A percentile compares a stretch with the other conserved stretches of the same genome.
phyloP scores from a whole-genome alignment of 2,113 vertebrate species.

The Tachysurus vachellii region DNA sequence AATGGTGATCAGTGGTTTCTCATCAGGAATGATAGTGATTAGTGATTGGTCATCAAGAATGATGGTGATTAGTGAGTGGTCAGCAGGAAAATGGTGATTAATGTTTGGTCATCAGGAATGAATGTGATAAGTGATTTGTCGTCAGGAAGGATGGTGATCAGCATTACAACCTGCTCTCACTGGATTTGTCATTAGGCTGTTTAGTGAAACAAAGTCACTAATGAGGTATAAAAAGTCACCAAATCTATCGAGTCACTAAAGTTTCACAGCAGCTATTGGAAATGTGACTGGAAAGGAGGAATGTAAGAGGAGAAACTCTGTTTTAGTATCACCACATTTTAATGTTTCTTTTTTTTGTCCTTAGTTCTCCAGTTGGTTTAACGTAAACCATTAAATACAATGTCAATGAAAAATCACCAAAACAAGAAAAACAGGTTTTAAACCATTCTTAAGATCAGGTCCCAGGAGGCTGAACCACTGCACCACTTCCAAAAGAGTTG shows the following conservation, averaged over 20 bases:
- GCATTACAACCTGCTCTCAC: background rate
- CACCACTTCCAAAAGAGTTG: background rate
- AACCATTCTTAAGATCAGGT: background rate
- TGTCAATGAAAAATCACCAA: slow-evolving; percentile 15
- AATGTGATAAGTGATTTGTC: background rate
- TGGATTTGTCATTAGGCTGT: background rate
- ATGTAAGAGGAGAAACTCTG: background rate
- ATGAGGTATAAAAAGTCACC: background rate
- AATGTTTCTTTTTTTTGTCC: slow-evolving; percentile 34
- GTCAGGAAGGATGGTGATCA: background rate
- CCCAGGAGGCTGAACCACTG: background rate
- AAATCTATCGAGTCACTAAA: background rate
- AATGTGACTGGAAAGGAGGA: background rate
- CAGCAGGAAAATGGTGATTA: background rate
- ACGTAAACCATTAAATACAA: slow-evolving; percentile 38
- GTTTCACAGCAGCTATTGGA: background rate
- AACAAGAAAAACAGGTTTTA: background rate
- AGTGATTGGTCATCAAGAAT: background rate
- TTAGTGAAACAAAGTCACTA: background rate
- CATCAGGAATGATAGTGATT: background rate
- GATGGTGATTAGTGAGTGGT: background rate
- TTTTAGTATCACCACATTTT: slow-evolving; percentile 28
- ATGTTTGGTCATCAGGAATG: background rate
- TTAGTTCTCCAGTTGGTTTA: slow-evolving; percentile 44
- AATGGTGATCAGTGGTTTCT: background rate